Base-by-base conservation (phyloP, 1,140 invertebrate genomes). In the Hyles vespertilio region DNA sequence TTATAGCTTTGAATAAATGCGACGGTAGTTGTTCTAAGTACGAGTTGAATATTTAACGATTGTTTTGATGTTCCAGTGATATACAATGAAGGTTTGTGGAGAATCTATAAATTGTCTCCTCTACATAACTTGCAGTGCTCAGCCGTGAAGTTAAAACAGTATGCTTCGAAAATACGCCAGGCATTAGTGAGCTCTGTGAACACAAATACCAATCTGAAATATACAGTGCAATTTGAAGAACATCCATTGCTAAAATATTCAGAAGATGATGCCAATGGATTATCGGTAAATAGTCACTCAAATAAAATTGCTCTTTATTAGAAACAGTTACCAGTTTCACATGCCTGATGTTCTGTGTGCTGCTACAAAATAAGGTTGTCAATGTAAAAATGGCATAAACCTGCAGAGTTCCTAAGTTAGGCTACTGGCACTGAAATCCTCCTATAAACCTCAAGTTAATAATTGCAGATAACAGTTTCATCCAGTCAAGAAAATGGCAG, bases 71-170 rank as follows among this genome's bases (percentile, higher is more conserved):
- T 54, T 84, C 40, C 63, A 90, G 89, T 78, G n/a, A 85, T 89
- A 53, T 81, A 85, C 46, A 84, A 85, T 59, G 83, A 88, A 73
- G 72, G 73, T 0, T 58, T 72, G 22, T 89, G 85, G 84, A 66
- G 78, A 55, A 36, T 89, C 40, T 77, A 70, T 59, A 77, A 76
- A 70, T 78, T 89, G 7, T 89, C 89, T 5, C 84, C 86, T 34
- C 68, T 90, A 58, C 65, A 79, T 61, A 79, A 85, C 47, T 75
- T 89, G 59, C 69, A 84, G 36, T 87, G 81, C 51, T 69, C 55
- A 65, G 64, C 65, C 58, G 58, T 88, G 5, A 89, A 86, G 73
- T 57, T 89, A 32, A 90, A 89, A 63, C 82, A 88, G 61, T 89
- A 89, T 72, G 79, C 81, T 2, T 67, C 79, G 0, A 84, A 82